Evolutionary conservation across 2,113 vertebrate species (phyloP).

Genomic region (Sorex fumeus): DNA sequence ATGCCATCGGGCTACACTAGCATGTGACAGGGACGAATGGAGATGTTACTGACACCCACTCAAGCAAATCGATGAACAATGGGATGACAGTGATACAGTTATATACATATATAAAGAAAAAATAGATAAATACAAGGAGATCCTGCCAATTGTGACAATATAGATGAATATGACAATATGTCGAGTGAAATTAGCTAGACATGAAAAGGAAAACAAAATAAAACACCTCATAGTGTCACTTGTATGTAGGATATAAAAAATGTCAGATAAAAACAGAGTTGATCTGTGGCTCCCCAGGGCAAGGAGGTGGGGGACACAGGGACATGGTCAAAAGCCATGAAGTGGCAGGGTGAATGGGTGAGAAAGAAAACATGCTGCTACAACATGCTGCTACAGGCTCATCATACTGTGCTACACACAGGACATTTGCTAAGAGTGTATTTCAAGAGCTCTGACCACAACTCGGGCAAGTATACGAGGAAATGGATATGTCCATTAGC

Average conservation of each 20-base stretch:
- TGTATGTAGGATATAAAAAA: neutral
- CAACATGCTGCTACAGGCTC: too few species aligned
- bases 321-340: neutral
- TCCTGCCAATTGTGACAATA: neutral
- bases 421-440: neutral
- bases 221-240: neutral
- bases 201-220: neutral
- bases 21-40: too few species aligned
- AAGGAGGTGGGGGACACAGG: neutral
- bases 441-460: neutral
- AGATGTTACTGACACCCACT: too few species aligned
- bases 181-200: neutral
- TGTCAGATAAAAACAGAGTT: neutral
- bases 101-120: neutral
- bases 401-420: neutral
- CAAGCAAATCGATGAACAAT: too few species aligned
- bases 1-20: too few species aligned
- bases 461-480: neutral
- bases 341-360: neutral
- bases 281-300: rapidly evolving
- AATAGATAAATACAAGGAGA: neutral
- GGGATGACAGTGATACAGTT: too few species aligned
- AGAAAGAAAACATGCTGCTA: neutral
- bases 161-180: neutral
- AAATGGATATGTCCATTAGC: neutral